phyloP scores from a whole-genome alignment of 2,888 invertebrate genomes.

The Digitonthophagus gazella region DNA sequence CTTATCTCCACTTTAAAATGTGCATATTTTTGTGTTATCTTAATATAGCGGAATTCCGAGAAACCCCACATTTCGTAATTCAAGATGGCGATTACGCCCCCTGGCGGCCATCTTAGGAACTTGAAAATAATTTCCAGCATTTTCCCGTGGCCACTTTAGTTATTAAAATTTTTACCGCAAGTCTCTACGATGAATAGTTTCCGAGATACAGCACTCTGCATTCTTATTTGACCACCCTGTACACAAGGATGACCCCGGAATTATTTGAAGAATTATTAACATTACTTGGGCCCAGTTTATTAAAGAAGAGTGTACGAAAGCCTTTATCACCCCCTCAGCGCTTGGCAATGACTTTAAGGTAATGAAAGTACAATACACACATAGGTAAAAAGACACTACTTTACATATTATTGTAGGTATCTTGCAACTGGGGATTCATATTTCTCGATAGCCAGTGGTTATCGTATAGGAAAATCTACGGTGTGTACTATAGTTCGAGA shows the following conservation, averaged over 20 bases:
- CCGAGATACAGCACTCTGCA: too few species aligned
- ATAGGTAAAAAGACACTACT: conserved; percentile 16
- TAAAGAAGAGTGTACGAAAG: conserved; percentile 31
- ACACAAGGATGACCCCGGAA: conserved; percentile 28
- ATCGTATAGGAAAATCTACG: conserved; percentile 37
- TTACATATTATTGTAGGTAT: conserved; percentile 23
- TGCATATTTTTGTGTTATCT: too few species aligned
- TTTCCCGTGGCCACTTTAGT: too few species aligned
- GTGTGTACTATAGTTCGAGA: conserved; percentile 33
- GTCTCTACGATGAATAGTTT: too few species aligned
- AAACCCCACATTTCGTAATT: too few species aligned
- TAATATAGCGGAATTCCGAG: too few species aligned
- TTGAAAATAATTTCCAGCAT: too few species aligned
- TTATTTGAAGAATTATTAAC: conserved; percentile 29
- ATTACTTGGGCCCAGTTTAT: conserved; percentile 29
- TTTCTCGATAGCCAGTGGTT: conserved; percentile 14
- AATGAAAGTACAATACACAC: conserved; percentile 8
- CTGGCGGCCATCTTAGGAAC: too few species aligned
- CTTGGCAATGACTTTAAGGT: conserved; percentile 37
- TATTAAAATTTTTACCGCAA: too few species aligned
- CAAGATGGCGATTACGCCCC: too few species aligned
- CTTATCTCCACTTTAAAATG: too few species aligned
- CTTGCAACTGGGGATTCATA: conserved; percentile 18
- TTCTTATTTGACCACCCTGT: too few species aligned
- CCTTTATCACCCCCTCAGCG: conserved; percentile 35